A percentile compares a stretch with the other conserved stretches of the same genome.
Evolutionary conservation across 1,140 invertebrate genomes (phyloP).

Genomic region (Chlorops oryzae): DNA sequence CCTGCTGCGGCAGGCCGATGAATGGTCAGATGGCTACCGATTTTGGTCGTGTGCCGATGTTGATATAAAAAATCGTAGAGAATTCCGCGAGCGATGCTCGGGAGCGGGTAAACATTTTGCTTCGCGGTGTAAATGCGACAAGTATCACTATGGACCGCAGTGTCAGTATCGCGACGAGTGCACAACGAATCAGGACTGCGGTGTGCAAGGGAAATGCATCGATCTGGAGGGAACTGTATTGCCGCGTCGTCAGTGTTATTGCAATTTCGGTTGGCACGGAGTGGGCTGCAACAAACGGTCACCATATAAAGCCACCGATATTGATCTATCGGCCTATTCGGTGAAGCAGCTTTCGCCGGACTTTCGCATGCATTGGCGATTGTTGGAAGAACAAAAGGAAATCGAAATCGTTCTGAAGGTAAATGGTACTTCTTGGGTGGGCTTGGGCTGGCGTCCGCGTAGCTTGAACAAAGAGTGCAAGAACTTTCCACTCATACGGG

Average conservation of each 20-base stretch:
- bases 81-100: constrained; percentile 74
- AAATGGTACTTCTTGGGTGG: constrained; percentile 80
- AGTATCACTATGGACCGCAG: constrained; percentile 68
- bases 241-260: constrained; percentile 82
- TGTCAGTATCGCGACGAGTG: constrained; percentile 87
- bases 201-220: constrained; percentile 74
- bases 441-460: constrained; percentile 73
- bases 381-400: constrained; percentile 72
- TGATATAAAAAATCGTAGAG: constrained; percentile 68
- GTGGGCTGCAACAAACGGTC: constrained; percentile 70
- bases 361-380: constrained; percentile 74
- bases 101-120: constrained; percentile 72
- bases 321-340: constrained; percentile 64
- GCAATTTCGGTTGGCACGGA: constrained; percentile 79
- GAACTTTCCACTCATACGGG: constrained; percentile 65
- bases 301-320: constrained; percentile 55
- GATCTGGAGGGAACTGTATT: constrained; percentile 70
- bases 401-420: constrained; percentile 78
- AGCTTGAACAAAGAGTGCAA: constrained; percentile 65
- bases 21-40: constrained; percentile 77
- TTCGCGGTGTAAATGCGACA: constrained; percentile 74
- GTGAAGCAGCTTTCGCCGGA: constrained; percentile 64
- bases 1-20: constrained; percentile 77
- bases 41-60: constrained; percentile 96
- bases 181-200: constrained; percentile 73